Base-by-base conservation (phyloP, 2,113 vertebrate species). In the Cavia aperea region DNA sequence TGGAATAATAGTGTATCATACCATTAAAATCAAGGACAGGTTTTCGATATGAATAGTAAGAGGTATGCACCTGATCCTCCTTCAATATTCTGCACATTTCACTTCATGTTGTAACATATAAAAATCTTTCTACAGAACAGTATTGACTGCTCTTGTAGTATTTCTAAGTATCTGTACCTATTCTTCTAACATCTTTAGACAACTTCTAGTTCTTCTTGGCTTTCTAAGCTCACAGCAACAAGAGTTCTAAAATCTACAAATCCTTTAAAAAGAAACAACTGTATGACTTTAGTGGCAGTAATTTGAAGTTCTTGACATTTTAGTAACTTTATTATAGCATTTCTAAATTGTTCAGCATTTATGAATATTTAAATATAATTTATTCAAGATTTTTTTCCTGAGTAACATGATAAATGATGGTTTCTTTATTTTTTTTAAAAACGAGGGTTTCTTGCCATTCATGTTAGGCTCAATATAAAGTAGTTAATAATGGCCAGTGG, bases 361-460 rank as follows among this genome's bases (percentile, higher is more conserved):
- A 33, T 60, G 58, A 72, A 75, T 84, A 62, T 51, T 92, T 54
- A 26, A 11, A 1, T 54, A 62, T 60, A 54, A 81, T 46, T 18
- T 24, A 46, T 39, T 66, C 58, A 60, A 24, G 11, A 0, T 91
- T 11, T 82, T 12, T 70, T 91, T 78, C 54, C 54, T 82, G 16
- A 5, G 8, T 16, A 88, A 89, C 9, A 72, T 56, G 23, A 60
- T 8, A 54, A 58, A 58, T 58, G 56, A 58, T 6, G 18, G 18
- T 19, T 58, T 58, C 5, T 58, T 58, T 58, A 16, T 56, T 56
- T 56, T 56, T 56, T 39, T 39, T 2, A 39, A 39, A 58, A 1
- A 23, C n/a, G 39, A n/a, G 3, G n/a, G 54, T 83, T 92, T 90
- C 13, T 83, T 89, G 29, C 89, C 26, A 81, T 81, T 81, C 51